Conservation (phyloP, 1,140 invertebrate genomes). For the Drosophila seguyi region DNA sequence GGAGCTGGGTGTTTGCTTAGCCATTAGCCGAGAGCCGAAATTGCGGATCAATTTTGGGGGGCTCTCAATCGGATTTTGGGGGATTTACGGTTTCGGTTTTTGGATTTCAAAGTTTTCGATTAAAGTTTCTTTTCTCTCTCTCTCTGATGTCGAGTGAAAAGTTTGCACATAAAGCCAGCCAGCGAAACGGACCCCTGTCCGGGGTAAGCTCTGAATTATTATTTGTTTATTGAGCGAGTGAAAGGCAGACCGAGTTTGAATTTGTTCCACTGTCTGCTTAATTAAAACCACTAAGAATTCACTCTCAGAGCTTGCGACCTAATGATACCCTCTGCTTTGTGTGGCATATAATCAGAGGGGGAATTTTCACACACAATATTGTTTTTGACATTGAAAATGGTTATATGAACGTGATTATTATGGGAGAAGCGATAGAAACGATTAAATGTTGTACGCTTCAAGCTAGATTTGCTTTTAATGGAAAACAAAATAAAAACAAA, state of each 20-base stretch:
- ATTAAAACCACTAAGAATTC: slow-evolving; percentile 54
- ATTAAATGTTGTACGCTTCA: not conserved
- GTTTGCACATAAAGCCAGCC: slow-evolving; percentile 55
- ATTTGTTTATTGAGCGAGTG: slow-evolving; percentile 72
- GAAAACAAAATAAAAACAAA: not conserved
- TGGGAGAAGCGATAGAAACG: not conserved
- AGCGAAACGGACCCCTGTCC: slow-evolving; percentile 50
- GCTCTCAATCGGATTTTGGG: slow-evolving; percentile 29
- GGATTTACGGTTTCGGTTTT: slow-evolving; percentile 28
- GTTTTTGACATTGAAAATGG: slow-evolving; percentile 8
- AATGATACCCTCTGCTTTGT: slow-evolving; percentile 2
- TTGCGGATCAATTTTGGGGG: slow-evolving; percentile 47
- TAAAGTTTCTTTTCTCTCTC: slow-evolving; percentile 38
- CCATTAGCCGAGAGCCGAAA: slow-evolving; percentile 37
- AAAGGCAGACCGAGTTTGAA: slow-evolving; percentile 68
- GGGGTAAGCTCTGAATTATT: slow-evolving; percentile 39
- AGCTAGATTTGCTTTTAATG: not conserved
- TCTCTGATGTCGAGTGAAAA: slow-evolving; percentile 39
- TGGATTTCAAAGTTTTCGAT: slow-evolving; percentile 15
- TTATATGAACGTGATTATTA: slow-evolving; percentile 18
- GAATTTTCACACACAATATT: not conserved
- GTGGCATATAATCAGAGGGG: not conserved
- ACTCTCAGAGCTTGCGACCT: not conserved
- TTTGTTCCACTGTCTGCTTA: slow-evolving; percentile 77
- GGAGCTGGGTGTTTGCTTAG: slow-evolving; percentile 37